These are phyloP conservation scores for Cossypha dichroa DNA, from an alignment of 2,797 vertebrate genomes.

Conservation along the genomic window DNA sequence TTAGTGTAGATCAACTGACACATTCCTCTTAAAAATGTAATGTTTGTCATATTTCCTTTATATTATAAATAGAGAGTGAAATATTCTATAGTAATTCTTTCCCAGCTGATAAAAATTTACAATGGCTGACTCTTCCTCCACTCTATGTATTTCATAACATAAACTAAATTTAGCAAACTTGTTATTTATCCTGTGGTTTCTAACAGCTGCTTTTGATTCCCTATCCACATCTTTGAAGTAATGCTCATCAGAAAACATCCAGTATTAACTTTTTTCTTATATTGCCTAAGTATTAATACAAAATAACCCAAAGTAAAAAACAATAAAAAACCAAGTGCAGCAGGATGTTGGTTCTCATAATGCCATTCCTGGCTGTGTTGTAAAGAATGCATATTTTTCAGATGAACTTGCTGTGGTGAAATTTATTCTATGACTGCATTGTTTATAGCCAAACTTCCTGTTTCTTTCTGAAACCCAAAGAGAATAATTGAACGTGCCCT, in stretches of 20 bases:
- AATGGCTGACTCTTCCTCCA: background rate
- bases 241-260: slow-evolving; percentile 28
- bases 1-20: background rate
- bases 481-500: slow-evolving; percentile 60
- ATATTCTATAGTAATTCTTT: background rate
- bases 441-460: slow-evolving; percentile 68
- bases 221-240: slow-evolving; percentile 31
- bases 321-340: background rate
- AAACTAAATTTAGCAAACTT: slow-evolving; percentile 48
- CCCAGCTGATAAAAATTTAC: slow-evolving; percentile 3
- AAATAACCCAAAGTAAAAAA: background rate
- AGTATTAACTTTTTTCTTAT: background rate
- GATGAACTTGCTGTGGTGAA: slow-evolving; percentile 61
- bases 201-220: slow-evolving; percentile 59
- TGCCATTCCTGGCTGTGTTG: slow-evolving; percentile 46
- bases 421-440: slow-evolving; percentile 63
- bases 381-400: slow-evolving; percentile 60
- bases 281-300: background rate
- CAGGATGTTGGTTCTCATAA: slow-evolving; percentile 50
- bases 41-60: background rate
- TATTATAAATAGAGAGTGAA: background rate
- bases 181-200: slow-evolving; percentile 20
- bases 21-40: background rate
- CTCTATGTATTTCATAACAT: slow-evolving; percentile 49
- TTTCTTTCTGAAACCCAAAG: slow-evolving; percentile 65